These are phyloP conservation scores for Strigamia maritima DNA, from an alignment of 2,888 invertebrate genomes.

Conservation along the genomic window DNA sequence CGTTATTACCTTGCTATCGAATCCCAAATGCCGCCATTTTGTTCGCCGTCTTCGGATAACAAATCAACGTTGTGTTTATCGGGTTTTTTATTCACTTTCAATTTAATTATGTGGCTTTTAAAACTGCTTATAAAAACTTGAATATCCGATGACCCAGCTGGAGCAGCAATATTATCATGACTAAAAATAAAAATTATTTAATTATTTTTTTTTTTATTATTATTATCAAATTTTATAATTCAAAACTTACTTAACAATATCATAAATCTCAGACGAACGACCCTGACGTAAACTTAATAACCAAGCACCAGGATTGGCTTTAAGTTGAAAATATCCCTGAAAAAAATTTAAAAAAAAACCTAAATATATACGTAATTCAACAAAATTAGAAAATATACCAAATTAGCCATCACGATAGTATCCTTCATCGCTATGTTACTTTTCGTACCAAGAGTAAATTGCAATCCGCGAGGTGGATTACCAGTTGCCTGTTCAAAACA, in stretches of 20 bases:
- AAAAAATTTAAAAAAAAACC: slow-evolving; percentile 36
- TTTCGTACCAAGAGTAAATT: slow-evolving; percentile 85
- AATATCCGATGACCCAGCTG: slow-evolving; percentile 65
- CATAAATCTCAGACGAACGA: slow-evolving; percentile 89
- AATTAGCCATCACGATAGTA: slow-evolving; percentile 99
- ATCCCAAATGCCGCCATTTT: slow-evolving; percentile 77
- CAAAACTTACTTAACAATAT: slow-evolving; percentile 64
- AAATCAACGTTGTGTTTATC: slow-evolving; percentile 84
- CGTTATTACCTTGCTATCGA: slow-evolving; percentile 77
- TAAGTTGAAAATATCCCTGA: slow-evolving; percentile 92
- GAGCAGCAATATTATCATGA: slow-evolving; percentile 73
- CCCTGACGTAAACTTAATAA: slow-evolving; percentile 82
- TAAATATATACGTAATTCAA: not conserved
- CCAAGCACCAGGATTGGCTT: slow-evolving; percentile 98
- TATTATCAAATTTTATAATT: too few relatives aligned
- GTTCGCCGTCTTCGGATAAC: slow-evolving; percentile 69
- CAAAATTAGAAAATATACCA: slow-evolving; percentile 53
- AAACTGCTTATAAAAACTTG: slow-evolving; percentile 77
- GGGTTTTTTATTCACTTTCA: slow-evolving; percentile 83
- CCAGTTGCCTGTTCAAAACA: slow-evolving; percentile 86
- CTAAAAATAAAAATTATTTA: slow-evolving; percentile 54
- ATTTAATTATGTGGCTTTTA: slow-evolving; percentile 84
- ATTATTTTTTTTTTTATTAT: too few relatives aligned
- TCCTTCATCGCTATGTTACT: slow-evolving; percentile 74
- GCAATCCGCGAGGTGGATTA: slow-evolving; percentile 94